phyloP scores from a whole-genome alignment of 2,888 invertebrate species.

The Arenicola marina region DNA sequence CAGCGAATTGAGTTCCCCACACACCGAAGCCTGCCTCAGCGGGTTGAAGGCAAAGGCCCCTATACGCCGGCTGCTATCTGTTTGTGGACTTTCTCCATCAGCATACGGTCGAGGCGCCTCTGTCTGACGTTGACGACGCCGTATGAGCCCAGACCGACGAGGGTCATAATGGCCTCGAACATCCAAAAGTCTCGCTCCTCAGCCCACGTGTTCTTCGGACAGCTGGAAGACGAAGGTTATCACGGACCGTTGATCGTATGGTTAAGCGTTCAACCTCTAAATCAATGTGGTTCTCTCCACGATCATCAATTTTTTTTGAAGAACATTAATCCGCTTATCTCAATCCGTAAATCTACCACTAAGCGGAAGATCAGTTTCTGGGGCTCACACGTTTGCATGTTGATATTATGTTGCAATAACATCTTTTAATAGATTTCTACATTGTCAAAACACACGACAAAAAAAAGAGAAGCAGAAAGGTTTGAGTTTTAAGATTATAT shows the following conservation, averaged over 20 bases:
- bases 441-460: too few relatives aligned
- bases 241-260: too few relatives aligned
- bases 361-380: too few relatives aligned
- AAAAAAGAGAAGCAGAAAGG: too few relatives aligned
- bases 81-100: slow-evolving; percentile 73
- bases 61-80: slow-evolving; percentile 70
- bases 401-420: too few relatives aligned
- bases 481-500: too few relatives aligned
- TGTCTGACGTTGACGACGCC: slow-evolving; percentile 71
- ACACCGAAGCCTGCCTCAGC: too few relatives aligned
- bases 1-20: too few relatives aligned
- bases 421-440: too few relatives aligned
- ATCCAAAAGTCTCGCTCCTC: slow-evolving; percentile 85
- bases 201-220: slow-evolving; percentile 68
- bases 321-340: too few relatives aligned
- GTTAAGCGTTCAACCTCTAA: neutral
- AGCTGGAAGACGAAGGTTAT: slow-evolving; percentile 8
- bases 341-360: too few relatives aligned
- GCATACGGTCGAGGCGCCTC: slow-evolving; percentile 71
- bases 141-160: slow-evolving; percentile 70
- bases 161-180: slow-evolving; percentile 75
- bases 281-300: neutral
- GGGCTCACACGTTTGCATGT: too few relatives aligned
- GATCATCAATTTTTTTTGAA: neutral
- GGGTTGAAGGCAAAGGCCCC: neutral